Conservation (phyloP, 2,113 vertebrate species). For the Bombycilla garrulus region DNA sequence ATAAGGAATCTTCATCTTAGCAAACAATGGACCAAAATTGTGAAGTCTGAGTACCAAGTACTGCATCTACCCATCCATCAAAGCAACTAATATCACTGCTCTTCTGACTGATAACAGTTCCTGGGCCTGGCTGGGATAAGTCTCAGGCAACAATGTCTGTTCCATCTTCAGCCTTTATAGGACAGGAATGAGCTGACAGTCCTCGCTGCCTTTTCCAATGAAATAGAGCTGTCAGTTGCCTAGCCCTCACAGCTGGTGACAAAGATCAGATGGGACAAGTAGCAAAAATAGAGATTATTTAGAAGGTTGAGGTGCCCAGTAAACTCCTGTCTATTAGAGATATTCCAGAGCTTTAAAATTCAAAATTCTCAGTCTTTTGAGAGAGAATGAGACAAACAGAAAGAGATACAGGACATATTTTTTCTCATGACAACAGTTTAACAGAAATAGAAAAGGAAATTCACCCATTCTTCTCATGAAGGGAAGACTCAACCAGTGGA, state of each 20-base stretch:
- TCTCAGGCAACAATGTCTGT: background rate
- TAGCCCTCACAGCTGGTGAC: background rate
- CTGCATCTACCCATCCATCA: too few species aligned
- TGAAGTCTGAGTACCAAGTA: background rate
- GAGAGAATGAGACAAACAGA: background rate
- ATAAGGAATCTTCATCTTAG: background rate
- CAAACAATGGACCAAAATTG: background rate
- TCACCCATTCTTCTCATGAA: background rate
- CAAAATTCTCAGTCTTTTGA: background rate
- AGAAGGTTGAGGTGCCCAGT: background rate
- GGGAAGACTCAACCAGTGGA: background rate
- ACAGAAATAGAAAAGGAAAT: slow-evolving; percentile 3
- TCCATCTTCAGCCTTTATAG: background rate
- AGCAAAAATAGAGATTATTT: slow-evolving; percentile 22
- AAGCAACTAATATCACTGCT: background rate
- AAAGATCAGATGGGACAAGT: background rate
- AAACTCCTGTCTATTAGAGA: background rate
- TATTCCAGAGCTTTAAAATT: background rate
- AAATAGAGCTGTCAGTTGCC: background rate
- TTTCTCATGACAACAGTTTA: slow-evolving; percentile 9
- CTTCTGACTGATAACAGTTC: background rate
- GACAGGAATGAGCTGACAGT: background rate
- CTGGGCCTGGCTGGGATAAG: background rate
- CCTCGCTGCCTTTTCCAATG: background rate
- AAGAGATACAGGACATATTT: background rate